Evolutionary conservation across 1,140 invertebrate species (phyloP).

Genomic region (Rhopalosiphum padi): DNA sequence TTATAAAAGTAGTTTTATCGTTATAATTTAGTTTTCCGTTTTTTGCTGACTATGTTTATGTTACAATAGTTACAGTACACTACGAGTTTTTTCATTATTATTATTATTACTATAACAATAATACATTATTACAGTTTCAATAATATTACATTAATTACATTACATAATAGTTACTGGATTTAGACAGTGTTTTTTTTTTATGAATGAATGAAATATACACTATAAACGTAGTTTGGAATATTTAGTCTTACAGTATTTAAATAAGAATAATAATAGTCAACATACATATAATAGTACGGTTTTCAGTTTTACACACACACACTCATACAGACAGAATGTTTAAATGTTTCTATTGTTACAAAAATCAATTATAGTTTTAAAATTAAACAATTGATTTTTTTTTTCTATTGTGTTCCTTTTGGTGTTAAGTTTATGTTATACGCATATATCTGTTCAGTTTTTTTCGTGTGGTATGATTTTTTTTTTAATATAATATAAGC

Average conservation of each 20-base stretch:
- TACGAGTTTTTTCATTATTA: not conserved
- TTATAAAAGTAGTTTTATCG: not conserved
- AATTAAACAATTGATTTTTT: not conserved
- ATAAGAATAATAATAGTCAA: constrained; percentile 27
- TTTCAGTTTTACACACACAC: constrained; percentile 45
- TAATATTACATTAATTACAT: constrained; percentile 28
- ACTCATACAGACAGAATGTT: constrained; percentile 31
- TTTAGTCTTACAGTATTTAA: constrained; percentile 21
- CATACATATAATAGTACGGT: constrained; percentile 35
- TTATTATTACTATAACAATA: constrained; percentile 8
- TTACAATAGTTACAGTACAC: constrained; percentile 48
- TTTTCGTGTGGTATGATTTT: constrained; percentile 51
- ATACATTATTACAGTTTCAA: constrained; percentile 27
- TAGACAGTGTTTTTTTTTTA: constrained; percentile 21
- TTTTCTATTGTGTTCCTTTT: constrained; percentile 49
- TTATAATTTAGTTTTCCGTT: constrained; percentile 40
- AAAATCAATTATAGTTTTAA: constrained; percentile 18
- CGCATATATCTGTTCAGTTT: constrained; percentile 44
- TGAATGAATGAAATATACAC: not conserved
- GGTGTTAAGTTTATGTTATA: constrained; percentile 57
- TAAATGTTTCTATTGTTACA: constrained; percentile 44
- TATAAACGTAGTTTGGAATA: constrained; percentile 32
- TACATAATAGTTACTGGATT: not conserved
- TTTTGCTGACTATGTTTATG: constrained; percentile 32
- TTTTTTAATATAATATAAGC: constrained; percentile 8